Evolutionary conservation across 2,888 invertebrate genomes (phyloP).

Genomic region (Chaetoderma sp.): DNA sequence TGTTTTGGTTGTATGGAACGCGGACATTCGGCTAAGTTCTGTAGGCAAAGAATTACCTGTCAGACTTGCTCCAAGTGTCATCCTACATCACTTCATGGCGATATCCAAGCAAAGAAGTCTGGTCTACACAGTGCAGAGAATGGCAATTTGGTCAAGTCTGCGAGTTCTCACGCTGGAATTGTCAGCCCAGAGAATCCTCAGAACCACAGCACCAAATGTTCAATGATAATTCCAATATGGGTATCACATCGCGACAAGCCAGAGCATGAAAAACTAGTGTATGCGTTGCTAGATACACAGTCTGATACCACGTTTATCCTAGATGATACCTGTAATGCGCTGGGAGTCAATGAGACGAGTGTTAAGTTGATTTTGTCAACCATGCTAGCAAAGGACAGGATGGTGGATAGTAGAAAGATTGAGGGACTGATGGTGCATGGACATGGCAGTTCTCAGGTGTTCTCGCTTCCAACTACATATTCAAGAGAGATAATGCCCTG

Average conservation of each 20-base stretch:
- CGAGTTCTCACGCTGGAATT: neutral
- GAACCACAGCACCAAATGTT: slow-evolving; percentile 22
- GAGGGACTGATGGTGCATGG: slow-evolving; percentile 30
- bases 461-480: slow-evolving; percentile 35
- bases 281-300: slow-evolving; percentile 41
- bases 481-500: slow-evolving; percentile 34
- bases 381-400: slow-evolving; percentile 18
- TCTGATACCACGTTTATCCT: slow-evolving; percentile 38
- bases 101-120: neutral
- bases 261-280: slow-evolving; percentile 28
- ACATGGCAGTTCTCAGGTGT: slow-evolving; percentile 4
- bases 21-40: slow-evolving; percentile 28
- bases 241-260: slow-evolving; percentile 25
- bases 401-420: slow-evolving; percentile 8
- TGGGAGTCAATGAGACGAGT: slow-evolving; percentile 15
- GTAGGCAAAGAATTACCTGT: slow-evolving; percentile 17
- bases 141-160: neutral
- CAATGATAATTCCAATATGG: slow-evolving; percentile 30
- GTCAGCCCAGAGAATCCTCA: neutral
- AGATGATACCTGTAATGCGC: slow-evolving; percentile 14
- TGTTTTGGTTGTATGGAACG: slow-evolving; percentile 29
- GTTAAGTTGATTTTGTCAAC: slow-evolving; percentile 34
- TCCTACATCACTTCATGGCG: slow-evolving; percentile 20
- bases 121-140: neutral
- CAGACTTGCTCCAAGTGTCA: slow-evolving; percentile 14